Conservation (phyloP, 2,888 invertebrate species). For the Noctua janthe region DNA sequence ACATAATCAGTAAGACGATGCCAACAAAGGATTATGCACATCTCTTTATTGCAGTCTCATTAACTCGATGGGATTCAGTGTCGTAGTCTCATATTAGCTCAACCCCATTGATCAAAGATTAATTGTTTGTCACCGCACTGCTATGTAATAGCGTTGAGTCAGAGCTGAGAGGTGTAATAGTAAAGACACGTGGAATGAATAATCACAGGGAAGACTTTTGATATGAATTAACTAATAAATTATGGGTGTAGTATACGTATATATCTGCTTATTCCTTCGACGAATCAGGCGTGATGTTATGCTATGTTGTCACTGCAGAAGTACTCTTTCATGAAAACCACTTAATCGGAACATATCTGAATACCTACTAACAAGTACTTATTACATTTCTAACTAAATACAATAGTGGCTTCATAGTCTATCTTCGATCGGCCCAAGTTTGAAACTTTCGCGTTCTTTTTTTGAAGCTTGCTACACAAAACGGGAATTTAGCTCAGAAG, state of each 20-base stretch:
- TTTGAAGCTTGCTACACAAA: neutral
- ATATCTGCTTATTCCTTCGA: neutral
- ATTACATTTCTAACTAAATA: neutral
- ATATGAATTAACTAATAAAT: neutral
- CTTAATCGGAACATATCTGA: neutral
- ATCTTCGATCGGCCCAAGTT: conserved; percentile 1
- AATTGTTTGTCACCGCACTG: conserved; percentile 55
- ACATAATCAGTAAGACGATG: conserved; percentile 58
- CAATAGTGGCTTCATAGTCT: neutral
- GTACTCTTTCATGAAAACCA: neutral
- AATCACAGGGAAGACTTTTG: neutral
- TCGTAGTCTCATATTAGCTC: conserved; percentile 50
- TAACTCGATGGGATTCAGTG: conserved; percentile 50
- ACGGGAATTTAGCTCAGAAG: neutral
- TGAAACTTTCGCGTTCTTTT: neutral
- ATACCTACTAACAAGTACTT: neutral
- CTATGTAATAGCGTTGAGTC: conserved; percentile 45
- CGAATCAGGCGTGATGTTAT: neutral
- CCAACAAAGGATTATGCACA: conserved; percentile 66
- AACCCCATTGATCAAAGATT: conserved; percentile 64
- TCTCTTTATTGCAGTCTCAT: conserved; percentile 57
- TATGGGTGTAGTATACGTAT: neutral
- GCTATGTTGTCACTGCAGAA: neutral
- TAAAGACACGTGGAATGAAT: conserved; percentile 28
- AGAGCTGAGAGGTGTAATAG: conserved; percentile 33